Percentiles rank a stretch among this genome's conserved stretches.
These are phyloP conservation scores for Rhadina sibilatrix DNA, from an alignment of 2,113 vertebrate species.

Conservation along the genomic window DNA sequence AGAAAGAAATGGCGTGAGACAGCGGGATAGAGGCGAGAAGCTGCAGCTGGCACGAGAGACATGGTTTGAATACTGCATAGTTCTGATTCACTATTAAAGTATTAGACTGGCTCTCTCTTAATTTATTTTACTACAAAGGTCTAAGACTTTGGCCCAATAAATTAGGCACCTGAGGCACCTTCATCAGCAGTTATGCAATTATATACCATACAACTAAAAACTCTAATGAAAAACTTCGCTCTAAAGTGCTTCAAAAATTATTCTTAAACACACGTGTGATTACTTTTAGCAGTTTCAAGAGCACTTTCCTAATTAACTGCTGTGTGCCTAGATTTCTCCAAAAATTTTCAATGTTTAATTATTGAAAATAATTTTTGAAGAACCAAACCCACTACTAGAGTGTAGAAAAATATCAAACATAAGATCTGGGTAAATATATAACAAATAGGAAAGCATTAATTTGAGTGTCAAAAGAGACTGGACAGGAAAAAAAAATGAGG, in stretches of 20 bases:
- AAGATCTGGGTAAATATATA: not conserved
- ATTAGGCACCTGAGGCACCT: not conserved
- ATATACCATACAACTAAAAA: not conserved
- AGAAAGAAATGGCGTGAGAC: not conserved
- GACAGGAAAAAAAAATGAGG: constrained; percentile 12
- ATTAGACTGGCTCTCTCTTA: not conserved
- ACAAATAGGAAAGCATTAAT: not conserved
- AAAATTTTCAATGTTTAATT: not conserved
- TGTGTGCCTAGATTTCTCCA: not conserved
- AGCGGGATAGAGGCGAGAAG: not conserved
- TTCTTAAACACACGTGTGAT: not conserved
- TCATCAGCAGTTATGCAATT: not conserved
- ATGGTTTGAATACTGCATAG: not conserved
- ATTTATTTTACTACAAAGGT: not conserved
- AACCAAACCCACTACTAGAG: not conserved
- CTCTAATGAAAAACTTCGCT: not conserved
- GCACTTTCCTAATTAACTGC: not conserved
- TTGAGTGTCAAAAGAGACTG: not conserved
- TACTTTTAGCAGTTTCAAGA: not conserved
- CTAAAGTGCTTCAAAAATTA: not conserved
- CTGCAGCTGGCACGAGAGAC: not conserved
- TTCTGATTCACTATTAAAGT: not conserved
- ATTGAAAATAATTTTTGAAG: not conserved
- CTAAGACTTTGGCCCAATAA: not conserved
- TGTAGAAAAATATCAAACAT: not conserved